Evolutionary conservation across 2,797 vertebrate genomes (phyloP).

Genomic region (Zenarchopterus dispar): DNA sequence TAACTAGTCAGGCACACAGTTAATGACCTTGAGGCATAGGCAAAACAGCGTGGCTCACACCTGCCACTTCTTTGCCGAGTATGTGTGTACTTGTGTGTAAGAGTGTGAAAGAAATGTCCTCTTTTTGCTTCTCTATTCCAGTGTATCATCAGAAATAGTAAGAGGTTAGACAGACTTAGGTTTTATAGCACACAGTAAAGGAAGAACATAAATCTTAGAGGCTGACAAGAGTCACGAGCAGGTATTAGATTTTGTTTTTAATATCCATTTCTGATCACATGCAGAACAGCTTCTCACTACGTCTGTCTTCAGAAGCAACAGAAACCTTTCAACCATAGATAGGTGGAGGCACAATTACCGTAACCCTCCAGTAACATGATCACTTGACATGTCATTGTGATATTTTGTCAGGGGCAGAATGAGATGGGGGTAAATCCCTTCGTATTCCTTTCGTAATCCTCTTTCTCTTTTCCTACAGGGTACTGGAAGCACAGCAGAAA

Average conservation of each 20-base stretch:
- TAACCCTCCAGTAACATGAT: conserved; percentile 2
- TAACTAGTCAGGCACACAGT: conserved; percentile 56
- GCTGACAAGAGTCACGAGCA: not conserved
- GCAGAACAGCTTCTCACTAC: conserved; percentile 4
- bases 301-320: not conserved
- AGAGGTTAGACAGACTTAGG: not conserved
- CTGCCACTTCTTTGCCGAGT: conserved; percentile 23
- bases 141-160: not conserved
- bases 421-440: conserved; percentile 59
- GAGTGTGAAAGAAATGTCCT: conserved; percentile 2
- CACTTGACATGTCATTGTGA: conserved; percentile 42
- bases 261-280: not conserved
- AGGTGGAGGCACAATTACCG: conserved; percentile 16
- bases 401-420: conserved; percentile 59
- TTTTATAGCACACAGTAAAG: not conserved
- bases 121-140: conserved; percentile 1
- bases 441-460: conserved; percentile 62
- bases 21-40: conserved; percentile 71
- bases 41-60: conserved; percentile 53
- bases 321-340: conserved; percentile 9
- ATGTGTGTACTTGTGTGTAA: conserved; percentile 10
- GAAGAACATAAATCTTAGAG: not conserved
- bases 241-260: not conserved
- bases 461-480: conserved; percentile 47
- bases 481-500: conserved; percentile 49